Conservation (phyloP, 2,113 vertebrate species). For the Butastur rufipennis region DNA sequence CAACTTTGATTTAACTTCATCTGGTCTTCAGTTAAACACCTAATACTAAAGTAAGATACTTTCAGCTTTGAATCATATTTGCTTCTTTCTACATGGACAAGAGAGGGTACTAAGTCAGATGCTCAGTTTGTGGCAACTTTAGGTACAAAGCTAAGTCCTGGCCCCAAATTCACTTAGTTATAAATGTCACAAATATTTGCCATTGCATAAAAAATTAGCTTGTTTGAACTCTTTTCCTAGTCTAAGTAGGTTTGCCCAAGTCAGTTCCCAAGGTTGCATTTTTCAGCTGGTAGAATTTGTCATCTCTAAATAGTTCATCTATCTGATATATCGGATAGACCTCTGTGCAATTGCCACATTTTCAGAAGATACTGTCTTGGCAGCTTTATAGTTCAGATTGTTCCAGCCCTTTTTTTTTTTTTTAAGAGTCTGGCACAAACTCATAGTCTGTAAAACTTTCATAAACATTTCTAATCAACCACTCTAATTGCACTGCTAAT, state of each 20-base stretch:
- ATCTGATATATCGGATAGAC: accelerated
- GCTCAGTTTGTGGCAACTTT: background rate
- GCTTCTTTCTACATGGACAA: background rate
- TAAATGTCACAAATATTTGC: background rate
- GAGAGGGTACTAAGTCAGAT: background rate
- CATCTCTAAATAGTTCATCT: background rate
- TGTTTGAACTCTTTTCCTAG: background rate
- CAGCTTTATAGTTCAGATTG: background rate
- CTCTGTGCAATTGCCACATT: background rate
- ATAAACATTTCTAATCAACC: background rate
- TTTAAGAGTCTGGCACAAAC: background rate
- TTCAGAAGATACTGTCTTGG: background rate
- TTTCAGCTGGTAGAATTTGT: background rate
- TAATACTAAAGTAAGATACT: background rate
- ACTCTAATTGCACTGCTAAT: background rate
- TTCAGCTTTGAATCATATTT: background rate
- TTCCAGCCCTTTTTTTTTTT: background rate
- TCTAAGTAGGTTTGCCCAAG: background rate
- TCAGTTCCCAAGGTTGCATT: accelerated
- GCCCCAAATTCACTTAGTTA: background rate
- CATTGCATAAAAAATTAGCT: background rate
- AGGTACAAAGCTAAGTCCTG: background rate
- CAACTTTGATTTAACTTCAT: background rate
- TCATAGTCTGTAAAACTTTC: background rate
- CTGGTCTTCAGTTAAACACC: background rate